Conservation (phyloP, 2,888 invertebrate genomes). For the Pachymerium ferrugineum region DNA sequence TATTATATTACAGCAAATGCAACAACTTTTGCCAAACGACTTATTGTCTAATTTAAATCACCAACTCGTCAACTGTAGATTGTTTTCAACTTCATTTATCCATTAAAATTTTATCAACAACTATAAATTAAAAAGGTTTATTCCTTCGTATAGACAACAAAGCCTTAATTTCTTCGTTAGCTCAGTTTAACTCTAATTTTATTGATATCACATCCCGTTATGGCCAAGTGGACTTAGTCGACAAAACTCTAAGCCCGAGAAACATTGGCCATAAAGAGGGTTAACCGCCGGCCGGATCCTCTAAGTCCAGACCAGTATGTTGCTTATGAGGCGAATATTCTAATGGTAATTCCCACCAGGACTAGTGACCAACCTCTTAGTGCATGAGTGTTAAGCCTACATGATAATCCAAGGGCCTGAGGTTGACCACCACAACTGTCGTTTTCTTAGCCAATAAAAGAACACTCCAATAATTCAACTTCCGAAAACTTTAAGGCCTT, state of each 20-base stretch:
- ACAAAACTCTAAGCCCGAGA: constrained; percentile 6
- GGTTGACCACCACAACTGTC: constrained; percentile 21
- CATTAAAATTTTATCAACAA: too few species aligned
- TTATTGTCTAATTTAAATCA: constrained; percentile 9
- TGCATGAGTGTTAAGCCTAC: constrained; percentile 21
- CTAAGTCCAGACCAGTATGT: neutral
- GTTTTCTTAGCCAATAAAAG: constrained; percentile 21
- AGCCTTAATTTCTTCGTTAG: constrained; percentile 4
- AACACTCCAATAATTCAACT: constrained; percentile 10
- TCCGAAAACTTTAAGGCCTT: neutral
- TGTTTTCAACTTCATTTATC: too few species aligned
- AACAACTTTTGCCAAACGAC: constrained; percentile 15
- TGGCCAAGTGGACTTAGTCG: constrained; percentile 2
- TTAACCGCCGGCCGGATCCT: constrained; percentile 10
- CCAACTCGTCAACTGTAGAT: too few species aligned
- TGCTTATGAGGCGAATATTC: constrained; percentile 21
- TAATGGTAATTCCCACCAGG: constrained; percentile 18
- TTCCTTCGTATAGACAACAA: neutral
- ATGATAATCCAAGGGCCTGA: constrained; percentile 15
- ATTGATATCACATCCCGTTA: constrained; percentile 18
- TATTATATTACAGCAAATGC: neutral
- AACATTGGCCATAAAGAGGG: constrained; percentile 16
- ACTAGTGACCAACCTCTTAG: constrained; percentile 18
- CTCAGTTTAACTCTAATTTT: constrained; percentile 18
- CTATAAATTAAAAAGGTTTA: neutral